Evolutionary conservation across 2,888 invertebrate species (phyloP), one percentile per base, ranked within the genome.

Genomic region (Pammene fasciana): DNA sequence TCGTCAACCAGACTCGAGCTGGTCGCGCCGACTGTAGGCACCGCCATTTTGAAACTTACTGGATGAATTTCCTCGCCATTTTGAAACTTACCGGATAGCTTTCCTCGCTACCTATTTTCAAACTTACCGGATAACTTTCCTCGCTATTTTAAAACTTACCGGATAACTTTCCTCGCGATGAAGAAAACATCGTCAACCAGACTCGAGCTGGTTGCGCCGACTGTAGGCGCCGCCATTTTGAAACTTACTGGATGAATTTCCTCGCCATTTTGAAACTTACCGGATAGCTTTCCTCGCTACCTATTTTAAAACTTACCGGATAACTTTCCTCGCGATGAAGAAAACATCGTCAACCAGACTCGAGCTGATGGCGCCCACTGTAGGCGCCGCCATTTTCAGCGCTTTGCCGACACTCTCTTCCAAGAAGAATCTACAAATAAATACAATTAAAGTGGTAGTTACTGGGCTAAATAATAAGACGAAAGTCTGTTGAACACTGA

Each of bases 131-230:
- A n/a, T n/a, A n/a, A n/a, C n/a, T n/a, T n/a, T n/a, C n/a, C n/a
- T n/a, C n/a, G n/a, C n/a, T n/a, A 9, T 38, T 7, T 38, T 38
- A 8, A 14, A 59, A 59, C 46, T 68, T 65, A 89, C 97, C 96
- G 94, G 62, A 99, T 96, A 78, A 98, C 98, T 90, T 99, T 99
- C 79, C 98, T 96, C 3, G 99, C 95, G 75, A 99, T 98, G 86
- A 98, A 99, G 90, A 99, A 99, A 0, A 99, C 97, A 87, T 99
- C 99, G 86, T 99, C 99, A 0, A 99, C 97, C 93, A 99, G 96
- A 75, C 97, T 98, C 3, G 98, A 98, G 0, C 96, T 96, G 75
- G 95, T 94, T 70, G 95, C 95, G 5, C 95, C 95, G n/a, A 94
- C 88, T 75, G 96, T 96, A 36, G 95, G 92, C 0, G 94, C 89